Evolutionary conservation across 2,113 vertebrate genomes (phyloP).

Genomic region (Pardalotus punctatus): DNA sequence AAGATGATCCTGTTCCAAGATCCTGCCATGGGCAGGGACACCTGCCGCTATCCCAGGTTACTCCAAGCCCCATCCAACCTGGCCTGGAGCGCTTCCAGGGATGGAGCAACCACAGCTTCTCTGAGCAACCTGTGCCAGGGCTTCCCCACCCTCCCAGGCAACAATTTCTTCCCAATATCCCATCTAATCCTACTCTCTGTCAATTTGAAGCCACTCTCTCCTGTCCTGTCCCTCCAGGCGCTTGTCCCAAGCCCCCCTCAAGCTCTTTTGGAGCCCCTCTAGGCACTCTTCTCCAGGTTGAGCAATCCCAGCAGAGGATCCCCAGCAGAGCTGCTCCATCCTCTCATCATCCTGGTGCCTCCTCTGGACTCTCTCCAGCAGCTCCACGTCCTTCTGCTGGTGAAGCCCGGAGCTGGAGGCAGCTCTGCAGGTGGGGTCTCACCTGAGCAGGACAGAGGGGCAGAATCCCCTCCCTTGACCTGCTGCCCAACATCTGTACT

Average conservation of each 20-base stretch:
- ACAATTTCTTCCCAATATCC: too few species aligned
- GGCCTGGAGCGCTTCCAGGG: neutral
- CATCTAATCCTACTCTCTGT: too few species aligned
- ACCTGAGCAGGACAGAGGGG: neutral
- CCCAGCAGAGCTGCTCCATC: neutral
- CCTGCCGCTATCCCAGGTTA: accelerated
- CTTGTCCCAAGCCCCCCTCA: too few species aligned
- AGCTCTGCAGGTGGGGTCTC: neutral
- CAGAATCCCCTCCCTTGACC: neutral
- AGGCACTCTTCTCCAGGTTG: neutral
- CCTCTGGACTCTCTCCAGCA: neutral
- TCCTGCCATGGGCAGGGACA: neutral
- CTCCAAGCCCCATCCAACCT: neutral
- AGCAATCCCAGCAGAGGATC: neutral
- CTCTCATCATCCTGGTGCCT: neutral
- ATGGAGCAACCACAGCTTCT: neutral
- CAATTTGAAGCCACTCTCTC: too few species aligned
- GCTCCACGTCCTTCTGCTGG: neutral
- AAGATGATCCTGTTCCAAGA: neutral
- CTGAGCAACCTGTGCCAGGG: neutral
- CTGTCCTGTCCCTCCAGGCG: too few species aligned
- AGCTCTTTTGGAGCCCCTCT: neutral
- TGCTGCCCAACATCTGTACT: neutral
- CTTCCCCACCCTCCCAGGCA: neutral
- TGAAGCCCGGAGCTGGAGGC: neutral